Percentiles rank a stretch among this genome's conserved stretches.
phyloP scores from a whole-genome alignment of 2,113 vertebrate genomes.

The Willisornis vidua region DNA sequence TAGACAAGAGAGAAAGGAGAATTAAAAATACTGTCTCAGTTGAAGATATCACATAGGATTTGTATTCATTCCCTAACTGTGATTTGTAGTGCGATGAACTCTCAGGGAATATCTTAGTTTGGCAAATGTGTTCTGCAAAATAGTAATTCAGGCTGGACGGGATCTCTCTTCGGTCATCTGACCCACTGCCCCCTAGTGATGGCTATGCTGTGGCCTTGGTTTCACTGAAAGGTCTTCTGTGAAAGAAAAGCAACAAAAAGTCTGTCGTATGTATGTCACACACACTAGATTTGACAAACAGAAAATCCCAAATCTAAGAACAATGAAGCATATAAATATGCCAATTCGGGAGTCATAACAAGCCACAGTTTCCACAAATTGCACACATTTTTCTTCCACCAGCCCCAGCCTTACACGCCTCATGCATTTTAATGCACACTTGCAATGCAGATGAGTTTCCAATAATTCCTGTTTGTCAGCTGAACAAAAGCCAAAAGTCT shows the following conservation, averaged over 20 bases:
- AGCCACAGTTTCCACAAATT: conserved; percentile 50
- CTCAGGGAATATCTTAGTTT: conserved; percentile 5
- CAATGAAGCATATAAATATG: conserved; percentile 58
- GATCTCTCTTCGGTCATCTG: not conserved
- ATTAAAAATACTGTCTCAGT: conserved; percentile 40
- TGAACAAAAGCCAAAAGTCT: conserved; percentile 1
- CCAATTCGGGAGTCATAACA: conserved; percentile 60
- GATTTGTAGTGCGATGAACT: conserved; percentile 26
- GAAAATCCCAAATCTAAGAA: conserved; percentile 53
- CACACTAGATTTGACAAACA: not conserved
- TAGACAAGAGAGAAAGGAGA: conserved; percentile 20
- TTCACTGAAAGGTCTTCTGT: not conserved
- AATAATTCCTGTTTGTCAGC: conserved; percentile 45
- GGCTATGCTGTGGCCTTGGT: not conserved
- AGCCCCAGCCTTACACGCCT: conserved; percentile 14
- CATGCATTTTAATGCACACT: conserved; percentile 59
- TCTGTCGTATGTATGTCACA: not conserved
- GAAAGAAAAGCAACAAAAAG: not conserved
- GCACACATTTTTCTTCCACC: conserved; percentile 40
- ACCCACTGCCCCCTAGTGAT: not conserved
- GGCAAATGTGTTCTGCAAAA: not conserved
- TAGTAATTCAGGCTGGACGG: not conserved
- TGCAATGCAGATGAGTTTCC: conserved; percentile 53
- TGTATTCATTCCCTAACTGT: not conserved
- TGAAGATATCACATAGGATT: not conserved